Percentiles rank a stretch among this genome's conserved stretches.
Evolutionary conservation across 2,797 vertebrate genomes (phyloP).

Genomic region (Pantherophis vulpinus): DNA sequence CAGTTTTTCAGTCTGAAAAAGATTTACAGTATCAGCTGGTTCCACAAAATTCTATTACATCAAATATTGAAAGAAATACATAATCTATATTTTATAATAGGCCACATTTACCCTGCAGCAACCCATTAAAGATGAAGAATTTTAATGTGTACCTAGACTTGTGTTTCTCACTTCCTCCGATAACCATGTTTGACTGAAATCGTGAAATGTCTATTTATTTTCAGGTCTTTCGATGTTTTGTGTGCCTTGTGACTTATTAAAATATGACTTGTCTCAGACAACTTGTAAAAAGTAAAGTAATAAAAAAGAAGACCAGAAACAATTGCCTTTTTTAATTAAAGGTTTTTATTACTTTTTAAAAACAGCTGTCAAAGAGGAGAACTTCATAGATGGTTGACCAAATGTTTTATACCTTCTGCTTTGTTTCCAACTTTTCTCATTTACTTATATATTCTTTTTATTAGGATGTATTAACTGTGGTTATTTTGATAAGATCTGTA

Average conservation of each 20-base stretch:
- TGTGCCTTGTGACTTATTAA: slow-evolving; percentile 1
- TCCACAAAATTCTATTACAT: slow-evolving; percentile 8
- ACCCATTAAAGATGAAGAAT: slow-evolving; percentile 22
- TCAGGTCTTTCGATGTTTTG: not conserved
- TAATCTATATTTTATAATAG: slow-evolving; percentile 15
- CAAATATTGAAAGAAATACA: slow-evolving; percentile 15
- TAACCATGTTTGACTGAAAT: slow-evolving; percentile 7
- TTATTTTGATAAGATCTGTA: not conserved
- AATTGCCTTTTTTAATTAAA: not conserved
- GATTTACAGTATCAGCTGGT: not conserved
- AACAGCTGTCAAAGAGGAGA: not conserved
- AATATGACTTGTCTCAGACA: not conserved
- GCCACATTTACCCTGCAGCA: slow-evolving; percentile 14
- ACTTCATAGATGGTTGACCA: not conserved
- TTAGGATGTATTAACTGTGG: not conserved
- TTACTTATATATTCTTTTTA: not conserved
- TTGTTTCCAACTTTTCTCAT: not conserved
- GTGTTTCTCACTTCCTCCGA: not conserved
- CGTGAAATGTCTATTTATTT: slow-evolving; percentile 10
- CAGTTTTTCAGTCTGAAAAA: not conserved
- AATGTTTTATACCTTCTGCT: not conserved
- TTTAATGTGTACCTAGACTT: slow-evolving; percentile 13
- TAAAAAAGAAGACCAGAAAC: not conserved
- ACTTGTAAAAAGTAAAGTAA: not conserved
- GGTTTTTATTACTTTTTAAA: not conserved